A percentile compares a stretch with the other conserved stretches of the same genome.
These are phyloP conservation scores for Germaria angustata DNA, from an alignment of 2,888 invertebrate genomes.

Conservation along the genomic window DNA sequence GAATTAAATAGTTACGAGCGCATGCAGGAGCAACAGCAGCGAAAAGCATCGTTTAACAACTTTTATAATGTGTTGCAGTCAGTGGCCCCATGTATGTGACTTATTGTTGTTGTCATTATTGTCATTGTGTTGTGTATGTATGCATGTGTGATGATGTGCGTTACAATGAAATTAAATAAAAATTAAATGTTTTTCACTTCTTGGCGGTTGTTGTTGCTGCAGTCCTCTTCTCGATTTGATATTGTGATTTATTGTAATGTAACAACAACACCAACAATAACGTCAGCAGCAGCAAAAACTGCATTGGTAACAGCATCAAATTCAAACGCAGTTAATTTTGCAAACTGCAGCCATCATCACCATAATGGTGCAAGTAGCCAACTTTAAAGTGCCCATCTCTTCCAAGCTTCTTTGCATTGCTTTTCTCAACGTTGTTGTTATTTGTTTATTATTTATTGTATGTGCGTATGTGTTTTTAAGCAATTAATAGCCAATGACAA, in stretches of 20 bases:
- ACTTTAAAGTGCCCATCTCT: conserved; percentile 51
- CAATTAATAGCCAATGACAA: conserved; percentile 67
- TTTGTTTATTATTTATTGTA: conserved; percentile 61
- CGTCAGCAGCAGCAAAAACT: too few species aligned
- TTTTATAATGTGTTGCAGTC: conserved; percentile 51
- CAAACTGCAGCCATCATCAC: conserved; percentile 52
- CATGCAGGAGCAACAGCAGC: conserved; percentile 24
- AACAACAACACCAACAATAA: too few species aligned
- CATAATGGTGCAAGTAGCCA: conserved; percentile 58
- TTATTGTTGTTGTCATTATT: conserved; percentile 14
- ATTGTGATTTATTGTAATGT: conserved; percentile 65
- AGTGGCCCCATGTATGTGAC: not conserved
- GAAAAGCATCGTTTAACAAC: conserved; percentile 46
- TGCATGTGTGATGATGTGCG: conserved; percentile 52
- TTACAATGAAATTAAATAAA: conserved; percentile 63
- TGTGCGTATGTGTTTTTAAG: conserved; percentile 28
- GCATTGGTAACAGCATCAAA: conserved; percentile 39
- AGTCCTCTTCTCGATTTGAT: conserved; percentile 36
- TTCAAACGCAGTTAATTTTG: conserved; percentile 36
- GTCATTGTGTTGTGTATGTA: conserved; percentile 20
- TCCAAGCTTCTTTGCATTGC: conserved; percentile 11
- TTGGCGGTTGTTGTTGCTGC: conserved; percentile 1
- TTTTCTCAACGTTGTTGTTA: not conserved
- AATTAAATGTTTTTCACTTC: conserved; percentile 58
- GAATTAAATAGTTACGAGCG: conserved; percentile 15